Evolutionary conservation across 2,888 invertebrate species (phyloP).

Genomic region (Biston stratarius): DNA sequence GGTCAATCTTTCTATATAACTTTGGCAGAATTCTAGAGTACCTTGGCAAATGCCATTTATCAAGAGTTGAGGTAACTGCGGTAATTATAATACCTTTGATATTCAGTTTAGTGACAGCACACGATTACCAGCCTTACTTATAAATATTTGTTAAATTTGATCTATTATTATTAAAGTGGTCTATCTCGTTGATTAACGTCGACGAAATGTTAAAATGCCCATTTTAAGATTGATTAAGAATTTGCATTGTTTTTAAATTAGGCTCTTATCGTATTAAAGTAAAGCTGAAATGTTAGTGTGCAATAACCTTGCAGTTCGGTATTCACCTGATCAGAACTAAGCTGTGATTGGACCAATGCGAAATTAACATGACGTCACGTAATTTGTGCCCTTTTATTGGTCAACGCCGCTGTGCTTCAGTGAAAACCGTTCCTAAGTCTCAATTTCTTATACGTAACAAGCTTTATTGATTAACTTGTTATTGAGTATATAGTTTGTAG

Average conservation of each 20-base stretch:
- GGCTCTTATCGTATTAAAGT: neutral
- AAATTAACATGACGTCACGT: neutral
- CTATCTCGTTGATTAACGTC: too few species aligned
- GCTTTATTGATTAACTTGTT: conserved; percentile 20
- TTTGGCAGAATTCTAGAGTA: too few species aligned
- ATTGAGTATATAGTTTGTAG: conserved; percentile 11
- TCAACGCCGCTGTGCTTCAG: neutral
- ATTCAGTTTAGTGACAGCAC: neutral
- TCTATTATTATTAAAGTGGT: too few species aligned
- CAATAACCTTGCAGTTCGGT: neutral
- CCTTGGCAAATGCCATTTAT: too few species aligned
- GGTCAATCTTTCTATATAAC: too few species aligned
- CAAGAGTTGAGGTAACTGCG: too few species aligned
- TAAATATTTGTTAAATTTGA: too few species aligned
- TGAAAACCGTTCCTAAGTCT: too few species aligned
- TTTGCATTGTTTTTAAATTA: too few species aligned
- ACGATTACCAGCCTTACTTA: neutral
- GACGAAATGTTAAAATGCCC: too few species aligned
- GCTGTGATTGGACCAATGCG: neutral
- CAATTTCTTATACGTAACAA: neutral
- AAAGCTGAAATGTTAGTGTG: neutral
- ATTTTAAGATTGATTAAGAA: too few species aligned
- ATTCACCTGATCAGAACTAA: neutral
- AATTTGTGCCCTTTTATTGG: neutral
- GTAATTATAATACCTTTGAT: neutral